A percentile compares a stretch with the other conserved stretches of the same genome.
These are phyloP conservation scores for Manis pentadactyla DNA, from an alignment of 2,797 vertebrate genomes.

Conservation along the genomic window DNA sequence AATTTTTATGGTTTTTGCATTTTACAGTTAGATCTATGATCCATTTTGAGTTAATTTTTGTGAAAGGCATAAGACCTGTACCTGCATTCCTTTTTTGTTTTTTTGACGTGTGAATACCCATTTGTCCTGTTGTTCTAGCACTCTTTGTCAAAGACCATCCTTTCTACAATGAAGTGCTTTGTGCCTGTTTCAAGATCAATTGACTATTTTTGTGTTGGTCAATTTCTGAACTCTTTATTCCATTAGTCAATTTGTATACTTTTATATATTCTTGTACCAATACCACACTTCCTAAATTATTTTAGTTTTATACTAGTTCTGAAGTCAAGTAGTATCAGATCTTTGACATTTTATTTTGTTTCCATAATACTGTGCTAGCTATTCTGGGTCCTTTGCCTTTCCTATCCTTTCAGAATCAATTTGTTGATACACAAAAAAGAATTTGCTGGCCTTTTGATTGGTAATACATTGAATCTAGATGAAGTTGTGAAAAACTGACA, in stretches of 20 bases:
- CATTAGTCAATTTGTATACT: not conserved
- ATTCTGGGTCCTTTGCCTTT: not conserved
- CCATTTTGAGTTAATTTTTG: not conserved
- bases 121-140: not conserved
- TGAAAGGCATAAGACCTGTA: not conserved
- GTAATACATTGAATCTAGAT: not conserved
- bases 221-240: not conserved
- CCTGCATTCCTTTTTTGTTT: not conserved
- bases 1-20: not conserved
- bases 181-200: not conserved
- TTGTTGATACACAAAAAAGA: not conserved
- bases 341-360: not conserved
- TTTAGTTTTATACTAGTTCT: not conserved
- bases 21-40: not conserved
- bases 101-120: not conserved
- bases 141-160: not conserved
- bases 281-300: not conserved
- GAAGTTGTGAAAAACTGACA: not conserved
- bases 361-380: not conserved
- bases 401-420: not conserved
- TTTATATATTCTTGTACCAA: not conserved
- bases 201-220: not conserved
- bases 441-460: not conserved
- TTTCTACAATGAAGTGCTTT: not conserved
- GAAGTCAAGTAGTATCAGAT: not conserved